Evolutionary conservation across 2,888 invertebrate species (phyloP), one percentile per base, ranked within the genome.

Genomic region (Lottia gigantea): DNA sequence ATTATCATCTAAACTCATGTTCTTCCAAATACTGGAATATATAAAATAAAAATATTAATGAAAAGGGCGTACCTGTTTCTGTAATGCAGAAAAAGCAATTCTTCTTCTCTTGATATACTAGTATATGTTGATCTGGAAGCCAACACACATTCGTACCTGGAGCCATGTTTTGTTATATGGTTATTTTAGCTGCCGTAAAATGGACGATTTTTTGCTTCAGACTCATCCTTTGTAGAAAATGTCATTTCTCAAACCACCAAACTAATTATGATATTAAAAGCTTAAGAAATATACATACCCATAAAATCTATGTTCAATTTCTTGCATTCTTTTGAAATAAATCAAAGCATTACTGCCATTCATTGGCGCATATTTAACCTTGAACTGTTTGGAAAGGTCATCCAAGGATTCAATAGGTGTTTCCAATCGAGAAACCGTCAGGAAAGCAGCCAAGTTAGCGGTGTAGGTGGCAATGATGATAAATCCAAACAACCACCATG

Each of bases 401-500:
- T 98, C 98, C 78, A 98, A 90, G 0, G 89, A 95, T 83, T 96
- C 96, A 61, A 97, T 94, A 0, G 96, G 95, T 0, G 95, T 95
- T 82, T 97, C 97, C 85, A 97, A 90, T 23, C 97, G 92, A 0
- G 96, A 97, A 40, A 91, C 90, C 1, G 98, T 98, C 71, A 98
- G 91, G 87, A 98, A 98, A 0, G 98, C 98, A 1, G 98, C 98
- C 85, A 98, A 91, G 89, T 98, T 98, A 0, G 98, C 98, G 0
- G 98, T 98, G 89, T 98, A 98, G 0, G 97, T 97, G 3, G 98
- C 98, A 86, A 98, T 98, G 78, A 98, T 97, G 86, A 98, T 98
- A 89, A 98, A 98, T 0, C 98, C 97, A 89, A 98, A 98, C 31
- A 98, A 90, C 98, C 98, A 98, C 98, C 97, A 98, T 0, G 98